These are phyloP conservation scores for Eurystomus glaucurus DNA, from an alignment of 2,797 vertebrate genomes.

Conservation along the genomic window DNA sequence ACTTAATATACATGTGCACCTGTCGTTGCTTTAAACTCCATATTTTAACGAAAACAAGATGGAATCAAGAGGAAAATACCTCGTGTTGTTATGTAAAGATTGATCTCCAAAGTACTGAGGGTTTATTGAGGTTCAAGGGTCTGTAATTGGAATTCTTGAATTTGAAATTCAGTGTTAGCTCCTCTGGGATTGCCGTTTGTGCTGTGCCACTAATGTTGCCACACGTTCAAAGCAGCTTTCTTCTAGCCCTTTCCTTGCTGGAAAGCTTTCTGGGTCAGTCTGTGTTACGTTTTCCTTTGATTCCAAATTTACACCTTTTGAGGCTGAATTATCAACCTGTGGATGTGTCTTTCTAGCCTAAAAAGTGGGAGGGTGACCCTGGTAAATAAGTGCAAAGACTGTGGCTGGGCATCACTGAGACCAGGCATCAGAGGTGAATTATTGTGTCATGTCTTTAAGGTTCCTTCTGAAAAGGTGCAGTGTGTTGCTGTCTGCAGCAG, in stretches of 20 bases:
- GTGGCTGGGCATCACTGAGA: background rate
- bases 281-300: background rate
- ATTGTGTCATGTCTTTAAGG: background rate
- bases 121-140: background rate
- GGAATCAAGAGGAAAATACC: background rate
- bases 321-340: background rate
- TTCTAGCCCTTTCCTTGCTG: background rate
- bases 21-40: background rate
- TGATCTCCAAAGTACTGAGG: background rate
- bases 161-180: background rate
- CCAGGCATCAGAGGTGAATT: background rate
- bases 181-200: background rate
- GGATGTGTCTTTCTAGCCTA: background rate
- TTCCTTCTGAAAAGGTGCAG: background rate
- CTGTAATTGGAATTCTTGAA: background rate
- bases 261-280: background rate
- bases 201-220: background rate
- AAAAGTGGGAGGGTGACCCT: background rate
- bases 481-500: background rate
- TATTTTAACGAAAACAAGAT: background rate
- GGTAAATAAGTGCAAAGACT: background rate
- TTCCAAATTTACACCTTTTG: background rate
- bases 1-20: background rate
- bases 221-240: rapidly evolving
- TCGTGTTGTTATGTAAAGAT: background rate